phyloP scores from a whole-genome alignment of 2,888 invertebrate species.

The Rugalucina vietnamica region DNA sequence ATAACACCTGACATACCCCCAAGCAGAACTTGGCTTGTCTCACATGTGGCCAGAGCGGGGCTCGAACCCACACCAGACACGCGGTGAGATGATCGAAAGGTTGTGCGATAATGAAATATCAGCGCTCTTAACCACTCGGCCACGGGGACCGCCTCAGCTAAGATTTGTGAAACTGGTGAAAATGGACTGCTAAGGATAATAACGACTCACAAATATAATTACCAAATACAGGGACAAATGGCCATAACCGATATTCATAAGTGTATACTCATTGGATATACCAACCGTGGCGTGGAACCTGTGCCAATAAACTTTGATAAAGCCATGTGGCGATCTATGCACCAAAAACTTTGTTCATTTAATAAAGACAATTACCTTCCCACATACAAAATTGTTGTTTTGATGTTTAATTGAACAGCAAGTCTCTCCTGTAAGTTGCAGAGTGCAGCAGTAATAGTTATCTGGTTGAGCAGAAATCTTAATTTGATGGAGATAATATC shows the following conservation, averaged over 20 bases:
- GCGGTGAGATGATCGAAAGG: too few species aligned
- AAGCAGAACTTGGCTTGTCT: too few species aligned
- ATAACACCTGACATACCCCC: too few species aligned
- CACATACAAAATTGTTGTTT: neutral
- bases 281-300: neutral
- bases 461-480: conserved; percentile 21
- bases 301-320: conserved; percentile 1
- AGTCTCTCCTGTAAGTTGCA: conserved; percentile 18
- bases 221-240: conserved; percentile 7
- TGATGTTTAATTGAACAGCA: neutral
- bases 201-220: neutral
- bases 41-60: too few species aligned
- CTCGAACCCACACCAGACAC: too few species aligned
- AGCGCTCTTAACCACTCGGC: too few species aligned
- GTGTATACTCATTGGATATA: neutral
- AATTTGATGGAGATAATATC: conserved; percentile 37
- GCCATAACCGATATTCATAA: neutral
- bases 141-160: too few species aligned
- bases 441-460: conserved; percentile 28
- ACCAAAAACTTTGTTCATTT: neutral
- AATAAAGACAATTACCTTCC: neutral
- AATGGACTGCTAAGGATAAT: neutral
- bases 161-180: neutral
- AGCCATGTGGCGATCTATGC: neutral
- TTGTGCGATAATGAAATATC: too few species aligned